Evolutionary conservation across 1,140 invertebrate genomes (phyloP).

Genomic region (Drosophila arawakana): DNA sequence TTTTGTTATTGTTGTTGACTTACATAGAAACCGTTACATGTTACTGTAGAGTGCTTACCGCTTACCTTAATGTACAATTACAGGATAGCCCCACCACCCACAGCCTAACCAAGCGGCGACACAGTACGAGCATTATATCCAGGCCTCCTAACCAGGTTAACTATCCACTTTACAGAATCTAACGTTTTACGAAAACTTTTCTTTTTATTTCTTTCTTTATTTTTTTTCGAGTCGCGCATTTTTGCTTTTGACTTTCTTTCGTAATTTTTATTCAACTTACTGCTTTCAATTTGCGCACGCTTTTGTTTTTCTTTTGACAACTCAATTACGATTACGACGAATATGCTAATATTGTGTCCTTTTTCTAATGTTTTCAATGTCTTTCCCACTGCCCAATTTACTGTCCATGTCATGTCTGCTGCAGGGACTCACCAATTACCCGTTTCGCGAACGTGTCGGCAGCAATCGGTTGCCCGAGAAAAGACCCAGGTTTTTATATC

Average conservation of each 20-base stretch:
- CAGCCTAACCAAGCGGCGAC: conserved; percentile 89
- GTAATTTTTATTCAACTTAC: conserved; percentile 21
- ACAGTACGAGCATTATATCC: conserved; percentile 88
- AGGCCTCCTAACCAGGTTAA: conserved; percentile 85
- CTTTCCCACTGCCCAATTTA: conserved; percentile 39
- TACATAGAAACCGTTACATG: conserved; percentile 14
- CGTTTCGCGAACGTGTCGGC: conserved; percentile 93
- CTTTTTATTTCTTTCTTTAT: conserved; percentile 14
- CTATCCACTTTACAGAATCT: conserved; percentile 61
- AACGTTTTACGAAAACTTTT: conserved; percentile 18
- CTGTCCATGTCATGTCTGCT: conserved; percentile 26
- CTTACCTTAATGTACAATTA: conserved; percentile 72
- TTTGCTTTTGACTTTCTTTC: conserved; percentile 36
- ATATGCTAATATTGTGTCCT: conserved; percentile 24
- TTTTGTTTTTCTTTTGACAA: conserved; percentile 23
- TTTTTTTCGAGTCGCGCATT: conserved; percentile 48
- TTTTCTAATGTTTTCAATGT: conserved; percentile 63
- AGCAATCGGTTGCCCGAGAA: conserved; percentile 93
- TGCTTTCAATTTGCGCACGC: conserved; percentile 30
- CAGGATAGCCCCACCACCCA: conserved; percentile 86
- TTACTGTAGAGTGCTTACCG: conserved; percentile 44
- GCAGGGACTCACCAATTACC: conserved; percentile 89
- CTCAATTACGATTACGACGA: conserved; percentile 17
- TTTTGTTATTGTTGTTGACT: conserved; percentile 32
- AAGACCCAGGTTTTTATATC: conserved; percentile 89